phyloP scores from a whole-genome alignment of 2,888 invertebrate genomes.

The Phyllotreta striolata region DNA sequence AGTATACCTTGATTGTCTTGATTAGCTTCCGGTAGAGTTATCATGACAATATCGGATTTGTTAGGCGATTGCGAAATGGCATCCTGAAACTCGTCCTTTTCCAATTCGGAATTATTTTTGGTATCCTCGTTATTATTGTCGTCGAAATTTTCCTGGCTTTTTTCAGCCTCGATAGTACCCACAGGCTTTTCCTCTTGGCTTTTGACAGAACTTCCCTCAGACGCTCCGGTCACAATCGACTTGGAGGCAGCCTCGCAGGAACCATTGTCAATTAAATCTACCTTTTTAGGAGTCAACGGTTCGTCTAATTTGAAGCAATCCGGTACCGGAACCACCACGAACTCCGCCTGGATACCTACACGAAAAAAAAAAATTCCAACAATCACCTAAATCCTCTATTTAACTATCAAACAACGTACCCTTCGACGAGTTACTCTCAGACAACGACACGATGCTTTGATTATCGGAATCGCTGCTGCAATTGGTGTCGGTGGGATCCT shows the following conservation, averaged over 20 bases:
- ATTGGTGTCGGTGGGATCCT: constrained; percentile 42
- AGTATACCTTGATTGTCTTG: constrained; percentile 43
- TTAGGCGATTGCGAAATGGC: constrained; percentile 36
- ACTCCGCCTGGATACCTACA: constrained; percentile 50
- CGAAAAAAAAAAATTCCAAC: constrained; percentile 45
- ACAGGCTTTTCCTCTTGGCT: constrained; percentile 25
- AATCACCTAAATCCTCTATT: too few relatives aligned
- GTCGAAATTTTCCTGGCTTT: constrained; percentile 46
- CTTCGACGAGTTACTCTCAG: constrained; percentile 47
- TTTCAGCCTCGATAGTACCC: constrained; percentile 46
- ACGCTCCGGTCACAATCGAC: not conserved
- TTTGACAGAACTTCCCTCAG: not conserved
- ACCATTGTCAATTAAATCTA: not conserved
- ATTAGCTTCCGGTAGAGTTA: constrained; percentile 45
- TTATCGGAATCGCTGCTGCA: constrained; percentile 56
- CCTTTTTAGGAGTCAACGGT: not conserved
- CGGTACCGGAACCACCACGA: constrained; percentile 54
- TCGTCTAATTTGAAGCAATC: constrained; percentile 37
- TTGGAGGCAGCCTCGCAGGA: not conserved
- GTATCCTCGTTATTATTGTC: constrained; percentile 48
- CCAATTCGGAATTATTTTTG: constrained; percentile 39
- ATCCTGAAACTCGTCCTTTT: constrained; percentile 29
- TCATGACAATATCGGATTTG: constrained; percentile 48
- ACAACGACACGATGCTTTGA: constrained; percentile 53
- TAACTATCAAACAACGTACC: constrained; percentile 13